Percentiles rank a stretch among this genome's conserved stretches.
Evolutionary conservation across 2,888 invertebrate genomes (phyloP).

Genomic region (Lasioglossum zephyrum): DNA sequence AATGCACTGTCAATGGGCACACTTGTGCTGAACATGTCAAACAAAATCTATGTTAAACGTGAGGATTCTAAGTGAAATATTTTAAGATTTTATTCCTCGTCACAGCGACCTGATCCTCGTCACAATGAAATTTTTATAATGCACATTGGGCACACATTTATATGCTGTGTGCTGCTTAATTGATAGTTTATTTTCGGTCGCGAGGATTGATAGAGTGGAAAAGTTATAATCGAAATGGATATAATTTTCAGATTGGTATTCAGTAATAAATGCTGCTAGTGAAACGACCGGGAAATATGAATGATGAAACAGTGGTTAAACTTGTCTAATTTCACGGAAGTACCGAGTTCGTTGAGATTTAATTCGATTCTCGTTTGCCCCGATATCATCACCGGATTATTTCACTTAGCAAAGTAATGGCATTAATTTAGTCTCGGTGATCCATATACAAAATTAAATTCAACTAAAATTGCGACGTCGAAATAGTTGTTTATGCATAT

Average conservation of each 20-base stretch:
- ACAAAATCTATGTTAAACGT: background rate
- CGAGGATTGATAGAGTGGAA: background rate
- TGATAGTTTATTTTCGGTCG: background rate
- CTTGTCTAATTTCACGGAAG: no score
- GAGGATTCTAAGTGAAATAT: background rate
- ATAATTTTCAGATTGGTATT: background rate
- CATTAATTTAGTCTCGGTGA: no score
- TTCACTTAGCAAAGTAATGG: background rate
- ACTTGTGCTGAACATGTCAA: background rate
- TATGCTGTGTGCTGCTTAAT: background rate
- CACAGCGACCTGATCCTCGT: background rate
- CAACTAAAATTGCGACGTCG: background rate
- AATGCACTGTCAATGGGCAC: no score
- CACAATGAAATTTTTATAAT: background rate
- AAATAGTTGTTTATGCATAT: background rate
- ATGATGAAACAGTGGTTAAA: background rate
- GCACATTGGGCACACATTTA: background rate
- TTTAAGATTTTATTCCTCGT: background rate
- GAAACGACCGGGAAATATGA: background rate
- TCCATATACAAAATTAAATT: background rate
- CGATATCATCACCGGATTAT: background rate
- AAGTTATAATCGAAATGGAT: background rate
- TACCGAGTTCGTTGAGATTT: background rate
- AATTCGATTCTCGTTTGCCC: background rate
- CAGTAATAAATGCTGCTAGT: background rate